A percentile compares a stretch with the other conserved stretches of the same genome.
These are phyloP conservation scores for Artemia franciscana DNA, from an alignment of 1,140 invertebrate genomes.

Conservation along the genomic window DNA sequence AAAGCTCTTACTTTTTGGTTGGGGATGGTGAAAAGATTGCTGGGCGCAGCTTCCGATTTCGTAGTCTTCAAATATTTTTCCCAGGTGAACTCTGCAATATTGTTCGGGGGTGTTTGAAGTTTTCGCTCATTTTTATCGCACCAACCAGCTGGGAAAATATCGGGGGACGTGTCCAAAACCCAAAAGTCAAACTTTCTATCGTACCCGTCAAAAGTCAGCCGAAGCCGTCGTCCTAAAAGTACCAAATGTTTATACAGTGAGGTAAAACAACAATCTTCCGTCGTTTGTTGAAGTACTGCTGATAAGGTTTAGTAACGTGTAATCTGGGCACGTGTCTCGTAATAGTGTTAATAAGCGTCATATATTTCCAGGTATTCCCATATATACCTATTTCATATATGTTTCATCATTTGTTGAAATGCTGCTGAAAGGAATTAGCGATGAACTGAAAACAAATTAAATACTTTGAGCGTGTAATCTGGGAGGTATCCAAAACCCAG, in stretches of 20 bases:
- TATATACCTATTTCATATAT: too few species aligned
- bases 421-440: too few species aligned
- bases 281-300: background rate
- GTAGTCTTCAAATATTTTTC: constrained; percentile 51
- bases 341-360: too few species aligned
- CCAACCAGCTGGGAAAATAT: constrained; percentile 84
- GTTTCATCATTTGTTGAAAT: too few species aligned
- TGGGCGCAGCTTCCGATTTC: constrained; percentile 49
- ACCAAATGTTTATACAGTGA: background rate
- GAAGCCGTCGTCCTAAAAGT: constrained; percentile 41
- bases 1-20: too few species aligned
- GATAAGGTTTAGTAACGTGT: too few species aligned
- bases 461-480: too few species aligned
- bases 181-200: constrained; percentile 76
- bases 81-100: constrained; percentile 53
- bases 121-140: constrained; percentile 53
- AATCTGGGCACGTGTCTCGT: too few species aligned
- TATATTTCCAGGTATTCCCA: too few species aligned
- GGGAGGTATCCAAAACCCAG: too few species aligned
- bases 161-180: constrained; percentile 67
- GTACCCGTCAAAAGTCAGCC: constrained; percentile 80
- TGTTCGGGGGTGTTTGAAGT: constrained; percentile 42
- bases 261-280: background rate
- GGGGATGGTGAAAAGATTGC: constrained; percentile 37
- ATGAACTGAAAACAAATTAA: too few species aligned